Evolutionary conservation across 2,888 invertebrate species (phyloP), one percentile per base, ranked within the genome.

Genomic region (Agrotis ipsilon): DNA sequence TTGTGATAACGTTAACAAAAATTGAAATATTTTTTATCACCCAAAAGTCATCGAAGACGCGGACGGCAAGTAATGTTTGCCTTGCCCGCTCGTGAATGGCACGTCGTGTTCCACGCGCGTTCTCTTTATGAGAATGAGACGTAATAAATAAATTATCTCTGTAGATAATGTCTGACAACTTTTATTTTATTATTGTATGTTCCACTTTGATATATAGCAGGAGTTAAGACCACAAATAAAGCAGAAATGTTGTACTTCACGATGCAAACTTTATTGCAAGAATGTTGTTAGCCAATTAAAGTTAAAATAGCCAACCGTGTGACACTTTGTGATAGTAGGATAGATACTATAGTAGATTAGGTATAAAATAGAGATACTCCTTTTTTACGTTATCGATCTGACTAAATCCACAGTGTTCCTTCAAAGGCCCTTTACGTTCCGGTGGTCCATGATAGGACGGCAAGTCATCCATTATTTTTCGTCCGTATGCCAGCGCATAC

Each of bases 181-280:
- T 11, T 39, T 43, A 72, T 4, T 19, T 27, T 4, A 43, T 18
- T 43, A 9, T 45, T 21, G 21, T 61, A 61, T 43, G 27, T 16
- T 69, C 16, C 18, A 18, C 16, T 49, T 19, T 16, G 32, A 51
- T 45, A 32, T 3, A 51, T n/a, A 21, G 6, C 16, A 45, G 16
- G 51, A 64, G 45, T 64, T 63, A 24, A 14, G 7, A 64, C 45
- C 11, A 18, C 14, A 51, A 73, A 45, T 64, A 51, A 63, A 64
- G 16, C 11, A 2, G 27, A 5, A 27, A 2, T n/a, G 24, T 19
- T 63, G 19, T 14, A 32, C n/a, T 32, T 1, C 11, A 6, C 39
- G 39, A 39, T 14, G 7, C 64, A 63, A 63, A 4, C 43, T 19
- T 24, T 49, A 21, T 72, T 32, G 49, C 49, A 51, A 73, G 49